These are phyloP conservation scores for Eupeodes latifasciatus DNA, from an alignment of 2,888 invertebrate genomes.

Conservation along the genomic window DNA sequence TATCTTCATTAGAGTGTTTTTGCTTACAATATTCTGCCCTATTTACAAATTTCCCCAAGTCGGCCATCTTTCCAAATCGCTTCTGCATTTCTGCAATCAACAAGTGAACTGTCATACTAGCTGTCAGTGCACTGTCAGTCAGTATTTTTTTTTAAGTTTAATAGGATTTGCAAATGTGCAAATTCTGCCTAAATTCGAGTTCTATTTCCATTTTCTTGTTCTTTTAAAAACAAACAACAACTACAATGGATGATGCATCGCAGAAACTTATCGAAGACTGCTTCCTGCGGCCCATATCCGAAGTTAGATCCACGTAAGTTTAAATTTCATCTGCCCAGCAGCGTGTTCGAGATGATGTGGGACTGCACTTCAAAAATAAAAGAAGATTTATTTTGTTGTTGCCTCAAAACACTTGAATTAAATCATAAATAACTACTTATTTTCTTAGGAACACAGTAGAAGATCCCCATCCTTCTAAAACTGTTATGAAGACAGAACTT, in stretches of 20 bases:
- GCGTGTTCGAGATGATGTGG: neutral
- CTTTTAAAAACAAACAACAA: neutral
- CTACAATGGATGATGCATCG: slow-evolving; percentile 86
- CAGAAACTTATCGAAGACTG: slow-evolving; percentile 87
- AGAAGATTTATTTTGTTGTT: neutral
- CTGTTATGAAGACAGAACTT: slow-evolving; percentile 89
- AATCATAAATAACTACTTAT: neutral
- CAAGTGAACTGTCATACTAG: neutral
- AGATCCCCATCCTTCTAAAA: slow-evolving; percentile 84
- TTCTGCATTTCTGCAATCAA: neutral
- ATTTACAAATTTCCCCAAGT: neutral
- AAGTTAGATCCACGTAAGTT: slow-evolving; percentile 86
- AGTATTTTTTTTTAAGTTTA: neutral
- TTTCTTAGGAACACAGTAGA: slow-evolving; percentile 81
- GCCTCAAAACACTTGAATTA: neutral
- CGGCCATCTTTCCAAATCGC: neutral
- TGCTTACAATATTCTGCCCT: too few relatives aligned
- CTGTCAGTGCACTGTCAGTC: neutral
- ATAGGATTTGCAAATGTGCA: neutral
- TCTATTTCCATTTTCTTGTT: neutral
- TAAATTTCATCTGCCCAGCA: neutral
- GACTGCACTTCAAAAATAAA: neutral
- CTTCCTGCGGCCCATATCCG: slow-evolving; percentile 87
- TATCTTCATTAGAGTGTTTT: too few relatives aligned
- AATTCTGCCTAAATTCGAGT: neutral